These are phyloP conservation scores for Corythaixoides concolor DNA, from an alignment of 2,113 vertebrate species.

Conservation along the genomic window DNA sequence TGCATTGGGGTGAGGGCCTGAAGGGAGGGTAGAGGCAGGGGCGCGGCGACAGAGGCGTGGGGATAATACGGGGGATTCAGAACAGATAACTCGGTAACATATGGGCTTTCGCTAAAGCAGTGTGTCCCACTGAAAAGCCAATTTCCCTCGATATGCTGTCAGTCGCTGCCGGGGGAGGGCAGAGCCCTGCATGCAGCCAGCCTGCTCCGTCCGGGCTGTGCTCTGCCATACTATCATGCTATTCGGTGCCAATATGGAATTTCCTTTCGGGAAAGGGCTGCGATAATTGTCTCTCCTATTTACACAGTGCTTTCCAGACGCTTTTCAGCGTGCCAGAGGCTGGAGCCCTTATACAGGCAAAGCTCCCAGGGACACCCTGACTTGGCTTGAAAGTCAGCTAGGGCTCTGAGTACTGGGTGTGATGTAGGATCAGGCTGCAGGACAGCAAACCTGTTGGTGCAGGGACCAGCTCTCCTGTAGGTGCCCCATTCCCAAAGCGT, in stretches of 20 bases:
- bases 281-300: not conserved
- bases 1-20: not conserved
- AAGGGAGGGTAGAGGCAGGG: not conserved
- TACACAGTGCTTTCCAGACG: not conserved
- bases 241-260: not conserved
- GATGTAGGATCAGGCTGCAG: not conserved
- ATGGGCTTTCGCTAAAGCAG: slow-evolving; percentile 46
- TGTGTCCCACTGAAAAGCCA: not conserved
- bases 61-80: slow-evolving; percentile 42
- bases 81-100: slow-evolving; percentile 55
- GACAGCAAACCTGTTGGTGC: not conserved
- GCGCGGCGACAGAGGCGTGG: not conserved
- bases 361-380: not conserved
- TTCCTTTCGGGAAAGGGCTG: slow-evolving; percentile 19
- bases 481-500: not conserved
- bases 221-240: not conserved
- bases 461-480: not conserved
- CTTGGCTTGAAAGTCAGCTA: not conserved
- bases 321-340: not conserved
- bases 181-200: not conserved
- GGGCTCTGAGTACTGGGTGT: fast-evolving
- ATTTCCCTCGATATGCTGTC: not conserved
- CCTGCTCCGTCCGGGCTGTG: not conserved
- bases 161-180: not conserved
- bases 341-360: not conserved